Conservation (phyloP, 2,797 vertebrate genomes). For the Typhlichthys eigenmanni region DNA sequence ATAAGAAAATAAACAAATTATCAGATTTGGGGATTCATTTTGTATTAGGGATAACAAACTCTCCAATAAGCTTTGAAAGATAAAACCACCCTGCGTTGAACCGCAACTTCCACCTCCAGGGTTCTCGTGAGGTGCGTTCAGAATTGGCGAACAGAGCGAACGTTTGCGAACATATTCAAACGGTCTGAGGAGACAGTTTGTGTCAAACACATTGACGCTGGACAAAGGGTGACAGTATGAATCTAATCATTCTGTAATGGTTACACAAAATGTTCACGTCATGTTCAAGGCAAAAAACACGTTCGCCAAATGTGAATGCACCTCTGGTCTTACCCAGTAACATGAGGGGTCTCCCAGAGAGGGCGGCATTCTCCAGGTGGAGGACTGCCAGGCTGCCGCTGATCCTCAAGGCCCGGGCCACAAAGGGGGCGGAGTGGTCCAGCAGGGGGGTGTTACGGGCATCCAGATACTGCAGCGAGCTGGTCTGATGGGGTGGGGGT, state of each 20-base stretch:
- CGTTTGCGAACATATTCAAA: too few species aligned
- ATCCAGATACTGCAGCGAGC: conserved; percentile 91
- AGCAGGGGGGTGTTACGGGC: conserved; percentile 90
- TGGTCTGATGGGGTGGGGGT: conserved; percentile 76
- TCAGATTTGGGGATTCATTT: background rate
- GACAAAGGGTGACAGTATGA: too few species aligned
- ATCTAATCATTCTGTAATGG: too few species aligned
- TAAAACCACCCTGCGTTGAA: conserved; percentile 1
- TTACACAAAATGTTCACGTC: too few species aligned
- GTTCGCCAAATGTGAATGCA: too few species aligned
- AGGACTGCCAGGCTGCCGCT: conserved; percentile 89
- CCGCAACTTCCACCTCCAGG: background rate
- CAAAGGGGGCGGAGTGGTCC: conserved; percentile 92
- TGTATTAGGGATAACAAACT: background rate
- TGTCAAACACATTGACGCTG: too few species aligned
- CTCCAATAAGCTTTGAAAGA: background rate
- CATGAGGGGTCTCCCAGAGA: conserved; percentile 91
- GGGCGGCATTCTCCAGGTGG: conserved; percentile 88
- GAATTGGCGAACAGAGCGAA: too few species aligned
- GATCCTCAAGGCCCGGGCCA: conserved; percentile 91
- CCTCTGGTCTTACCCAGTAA: conserved; percentile 82
- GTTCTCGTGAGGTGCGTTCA: background rate
- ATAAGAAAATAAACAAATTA: background rate
- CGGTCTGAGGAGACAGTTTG: too few species aligned
- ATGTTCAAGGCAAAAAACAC: too few species aligned